Base-by-base conservation (phyloP, 2,888 invertebrate genomes). In the Cryptophagus acutangulus region DNA sequence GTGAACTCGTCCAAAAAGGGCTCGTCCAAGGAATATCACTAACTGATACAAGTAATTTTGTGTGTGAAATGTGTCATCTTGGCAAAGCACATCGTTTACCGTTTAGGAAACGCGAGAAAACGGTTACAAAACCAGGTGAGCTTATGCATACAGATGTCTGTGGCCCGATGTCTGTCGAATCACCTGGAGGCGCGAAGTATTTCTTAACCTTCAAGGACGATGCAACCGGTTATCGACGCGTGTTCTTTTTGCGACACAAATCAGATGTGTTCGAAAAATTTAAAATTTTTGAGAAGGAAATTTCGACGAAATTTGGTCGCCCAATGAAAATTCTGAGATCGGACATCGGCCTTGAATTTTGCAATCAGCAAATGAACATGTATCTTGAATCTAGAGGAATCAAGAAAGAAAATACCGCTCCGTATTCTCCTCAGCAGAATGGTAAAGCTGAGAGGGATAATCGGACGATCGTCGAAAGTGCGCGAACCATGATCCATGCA, bases 131-230 rank as follows among this genome's bases (percentile, higher is more conserved):
- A 46, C 60, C 63, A 12, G 47, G 64, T 33, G 61, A 59, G 49
- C 49, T 57, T 29, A 41, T 63, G 8, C 61, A 58, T 54, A 58
- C 57, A 2, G 58, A 61, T 45, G 54, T 63, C 14, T 61, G 59
- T 46, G 59, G 59, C 0, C 58, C 59, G 20, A 61, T 63, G 24
- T 59, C 55, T 43, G 61, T 61, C 41, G 6, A 59, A 0, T 58
- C 46, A 14, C 10, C 42, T 9, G 38, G 41, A 26, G 25, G 33
- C 17, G 42, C 41, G 38, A 45, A 38, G 36, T 38, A 39, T 36
- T 42, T 41, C 33, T 35, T 45, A 5, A 38, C 45, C n/a, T 46
- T 50, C 18, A 52, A 59, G 6, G 61, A 61, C 28, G 61, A 61
- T 26, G 58, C 40, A 33, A 57, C 59, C 0, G 57, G 57, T 31